These are phyloP conservation scores for Phalloptychus januarius DNA, from an alignment of 2,797 vertebrate genomes.

Conservation along the genomic window DNA sequence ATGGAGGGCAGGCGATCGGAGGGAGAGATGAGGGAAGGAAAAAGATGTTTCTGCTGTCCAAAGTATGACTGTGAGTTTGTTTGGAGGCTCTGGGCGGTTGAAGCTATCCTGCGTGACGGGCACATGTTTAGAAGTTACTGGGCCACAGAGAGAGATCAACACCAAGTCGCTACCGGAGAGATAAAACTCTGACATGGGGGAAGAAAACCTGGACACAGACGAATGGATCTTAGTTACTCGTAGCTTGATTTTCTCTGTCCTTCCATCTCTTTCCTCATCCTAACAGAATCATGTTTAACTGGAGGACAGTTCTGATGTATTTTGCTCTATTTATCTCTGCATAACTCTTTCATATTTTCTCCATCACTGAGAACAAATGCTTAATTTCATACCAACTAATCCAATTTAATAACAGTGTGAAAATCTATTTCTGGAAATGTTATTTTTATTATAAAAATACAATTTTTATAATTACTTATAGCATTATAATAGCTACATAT, in stretches of 20 bases:
- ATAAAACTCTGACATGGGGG: conserved; percentile 46
- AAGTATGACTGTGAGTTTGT: conserved; percentile 38
- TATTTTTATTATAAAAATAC: neutral
- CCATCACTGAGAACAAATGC: neutral
- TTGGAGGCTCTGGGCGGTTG: conserved; percentile 28
- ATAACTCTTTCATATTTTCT: neutral
- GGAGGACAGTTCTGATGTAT: conserved; percentile 28
- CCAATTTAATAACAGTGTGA: neutral
- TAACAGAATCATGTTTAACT: conserved; percentile 49
- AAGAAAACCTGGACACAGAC: conserved; percentile 42
- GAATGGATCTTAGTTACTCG: conserved; percentile 9
- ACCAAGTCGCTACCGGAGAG: conserved; percentile 44
- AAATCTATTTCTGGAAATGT: neutral
- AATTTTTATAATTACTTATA: too few species aligned
- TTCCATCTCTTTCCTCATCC: neutral
- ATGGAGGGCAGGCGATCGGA: neutral
- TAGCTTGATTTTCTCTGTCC: conserved; percentile 6
- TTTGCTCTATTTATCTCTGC: neutral
- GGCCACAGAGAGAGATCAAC: conserved; percentile 55
- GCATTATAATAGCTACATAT: too few species aligned
- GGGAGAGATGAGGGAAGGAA: neutral
- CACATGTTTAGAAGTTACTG: conserved; percentile 48
- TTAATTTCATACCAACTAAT: neutral
- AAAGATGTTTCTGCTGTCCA: conserved; percentile 19
- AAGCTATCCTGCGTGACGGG: conserved; percentile 47